These are phyloP conservation scores for Stenopsyche tienmushanensis DNA, from an alignment of 1,140 invertebrate species.

Conservation along the genomic window DNA sequence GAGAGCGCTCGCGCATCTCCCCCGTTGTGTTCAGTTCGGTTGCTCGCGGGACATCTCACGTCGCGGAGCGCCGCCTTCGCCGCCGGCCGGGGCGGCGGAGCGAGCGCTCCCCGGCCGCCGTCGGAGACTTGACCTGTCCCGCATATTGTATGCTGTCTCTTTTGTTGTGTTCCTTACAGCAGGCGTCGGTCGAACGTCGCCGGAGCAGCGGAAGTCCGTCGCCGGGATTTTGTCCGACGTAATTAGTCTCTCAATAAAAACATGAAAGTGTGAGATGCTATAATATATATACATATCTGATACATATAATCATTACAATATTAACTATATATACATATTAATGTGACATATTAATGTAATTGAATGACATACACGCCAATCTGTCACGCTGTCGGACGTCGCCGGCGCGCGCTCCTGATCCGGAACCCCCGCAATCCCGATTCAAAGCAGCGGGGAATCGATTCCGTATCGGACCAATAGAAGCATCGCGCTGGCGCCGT, in stretches of 20 bases:
- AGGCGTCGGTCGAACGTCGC: conserved; percentile 30
- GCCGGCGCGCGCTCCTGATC: not conserved
- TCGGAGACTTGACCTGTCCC: conserved; percentile 17
- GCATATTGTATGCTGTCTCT: conserved; percentile 36
- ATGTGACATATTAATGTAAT: conserved; percentile 40
- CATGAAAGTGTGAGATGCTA: conserved; percentile 42
- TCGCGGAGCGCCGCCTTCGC: no score
- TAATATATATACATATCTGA: conserved; percentile 39
- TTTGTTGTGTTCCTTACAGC: conserved; percentile 40
- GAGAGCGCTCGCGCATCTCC: no score
- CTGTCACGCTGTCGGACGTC: not conserved
- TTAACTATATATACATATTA: conserved; percentile 39
- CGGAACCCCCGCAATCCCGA: no score
- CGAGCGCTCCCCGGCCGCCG: not conserved
- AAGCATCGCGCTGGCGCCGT: not conserved
- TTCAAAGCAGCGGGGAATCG: no score
- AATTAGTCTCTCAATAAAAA: conserved; percentile 42
- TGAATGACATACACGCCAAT: conserved; percentile 36
- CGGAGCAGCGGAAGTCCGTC: conserved; percentile 19
- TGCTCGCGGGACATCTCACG: conserved; percentile 4
- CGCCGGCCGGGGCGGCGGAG: no score
- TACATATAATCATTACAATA: conserved; percentile 40
- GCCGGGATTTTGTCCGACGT: conserved; percentile 34
- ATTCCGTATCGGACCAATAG: no score
- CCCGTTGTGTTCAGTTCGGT: no score